Percentiles rank a stretch among this genome's conserved stretches.
phyloP scores from a whole-genome alignment of 2,113 vertebrate species.

The Leptobrachium leishanense region DNA sequence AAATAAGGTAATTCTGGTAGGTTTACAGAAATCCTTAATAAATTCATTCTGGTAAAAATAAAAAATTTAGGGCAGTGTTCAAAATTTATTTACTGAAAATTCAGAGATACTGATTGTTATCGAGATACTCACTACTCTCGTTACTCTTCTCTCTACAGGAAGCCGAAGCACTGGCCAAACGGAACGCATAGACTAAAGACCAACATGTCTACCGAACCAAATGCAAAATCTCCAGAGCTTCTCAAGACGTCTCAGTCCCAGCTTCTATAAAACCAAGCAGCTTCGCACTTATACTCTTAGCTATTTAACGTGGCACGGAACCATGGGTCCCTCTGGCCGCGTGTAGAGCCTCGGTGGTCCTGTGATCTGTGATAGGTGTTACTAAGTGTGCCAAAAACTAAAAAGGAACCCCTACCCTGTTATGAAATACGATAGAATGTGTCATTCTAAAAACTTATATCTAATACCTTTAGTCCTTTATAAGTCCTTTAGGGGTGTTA shows the following conservation, averaged over 20 bases:
- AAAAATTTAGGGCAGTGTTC: no score
- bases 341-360: not conserved
- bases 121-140: not conserved
- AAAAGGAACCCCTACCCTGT: not conserved
- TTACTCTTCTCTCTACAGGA: conserved; percentile 67
- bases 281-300: conserved; percentile 54
- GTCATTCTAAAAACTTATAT: no score
- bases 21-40: no score
- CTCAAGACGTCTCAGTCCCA: conserved; percentile 23
- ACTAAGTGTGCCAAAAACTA: not conserved
- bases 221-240: conserved; percentile 65
- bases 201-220: conserved; percentile 57
- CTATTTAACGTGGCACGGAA: not conserved
- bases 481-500: no score
- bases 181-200: conserved; percentile 63
- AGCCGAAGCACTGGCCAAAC: conserved; percentile 72
- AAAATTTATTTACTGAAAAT: no score
- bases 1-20: no score
- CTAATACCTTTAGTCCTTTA: no score
- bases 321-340: not conserved
- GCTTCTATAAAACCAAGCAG: conserved; percentile 58
- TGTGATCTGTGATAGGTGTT: not conserved
- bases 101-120: no score
- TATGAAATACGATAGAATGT: not conserved
- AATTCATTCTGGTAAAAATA: no score